Percentiles rank a stretch among this genome's conserved stretches.
Evolutionary conservation across 2,797 vertebrate species (phyloP).

Genomic region (Malurus leucopterus): DNA sequence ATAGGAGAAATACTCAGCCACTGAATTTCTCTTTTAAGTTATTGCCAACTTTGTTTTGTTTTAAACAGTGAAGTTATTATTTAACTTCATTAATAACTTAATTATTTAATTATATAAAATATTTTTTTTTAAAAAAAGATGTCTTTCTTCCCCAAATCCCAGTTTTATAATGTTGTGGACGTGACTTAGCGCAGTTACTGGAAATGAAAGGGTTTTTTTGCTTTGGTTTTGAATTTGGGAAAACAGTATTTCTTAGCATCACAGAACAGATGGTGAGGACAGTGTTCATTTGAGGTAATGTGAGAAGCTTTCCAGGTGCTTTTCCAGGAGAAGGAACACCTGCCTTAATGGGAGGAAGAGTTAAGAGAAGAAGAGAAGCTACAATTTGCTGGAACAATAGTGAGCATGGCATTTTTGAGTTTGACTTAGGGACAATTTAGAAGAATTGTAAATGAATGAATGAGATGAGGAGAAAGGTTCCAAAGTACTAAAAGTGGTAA

Average conservation of each 20-base stretch:
- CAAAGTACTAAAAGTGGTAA: not conserved
- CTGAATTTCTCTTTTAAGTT: not conserved
- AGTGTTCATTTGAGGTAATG: not conserved
- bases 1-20: not conserved
- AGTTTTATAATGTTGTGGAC: not conserved
- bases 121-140: not conserved
- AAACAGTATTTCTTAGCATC: not conserved
- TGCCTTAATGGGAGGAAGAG: not conserved
- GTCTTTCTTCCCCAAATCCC: not conserved
- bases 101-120: not conserved
- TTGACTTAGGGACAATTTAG: not conserved
- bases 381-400: not conserved
- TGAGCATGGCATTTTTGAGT: not conserved
- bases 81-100: too few relatives aligned
- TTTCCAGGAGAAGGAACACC: not conserved
- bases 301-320: not conserved
- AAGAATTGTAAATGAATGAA: not conserved
- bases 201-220: not conserved
- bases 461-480: not conserved
- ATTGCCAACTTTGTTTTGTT: not conserved
- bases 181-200: not conserved
- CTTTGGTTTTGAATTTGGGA: not conserved
- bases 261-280: not conserved
- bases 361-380: constrained; percentile 4
- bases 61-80: not conserved